Evolutionary conservation across 2,797 vertebrate species (phyloP).

Genomic region (Eupleurogrammus muticus): DNA sequence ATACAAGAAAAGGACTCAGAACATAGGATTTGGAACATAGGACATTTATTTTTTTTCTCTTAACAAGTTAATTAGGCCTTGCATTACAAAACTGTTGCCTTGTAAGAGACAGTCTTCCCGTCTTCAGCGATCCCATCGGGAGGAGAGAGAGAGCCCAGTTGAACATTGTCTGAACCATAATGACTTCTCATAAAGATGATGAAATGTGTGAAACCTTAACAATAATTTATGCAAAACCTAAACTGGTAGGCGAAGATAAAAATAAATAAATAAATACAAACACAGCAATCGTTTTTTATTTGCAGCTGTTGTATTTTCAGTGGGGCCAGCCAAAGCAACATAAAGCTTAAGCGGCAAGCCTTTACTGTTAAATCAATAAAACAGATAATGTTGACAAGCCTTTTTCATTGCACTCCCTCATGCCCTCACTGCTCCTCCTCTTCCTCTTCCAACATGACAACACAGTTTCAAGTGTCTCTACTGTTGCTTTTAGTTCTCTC

Average conservation of each 20-base stretch:
- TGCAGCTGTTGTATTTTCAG: conserved; percentile 83
- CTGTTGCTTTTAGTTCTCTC: conserved; percentile 45
- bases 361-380: conserved; percentile 90
- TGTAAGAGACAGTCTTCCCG: background rate
- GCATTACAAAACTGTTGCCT: background rate
- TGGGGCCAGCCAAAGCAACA: conserved; percentile 80
- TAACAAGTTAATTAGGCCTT: conserved; percentile 17
- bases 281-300: conserved; percentile 73
- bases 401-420: conserved; percentile 80
- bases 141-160: conserved; percentile 20
- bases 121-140: conserved; percentile 37
- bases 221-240: conserved; percentile 59
- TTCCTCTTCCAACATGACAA: conserved; percentile 57
- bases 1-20: no score
- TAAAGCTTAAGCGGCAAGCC: conserved; percentile 85
- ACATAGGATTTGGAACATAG: background rate
- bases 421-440: conserved; percentile 43
- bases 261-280: conserved; percentile 52
- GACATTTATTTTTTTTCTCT: conserved; percentile 1
- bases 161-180: conserved; percentile 41
- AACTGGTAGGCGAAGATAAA: conserved; percentile 38
- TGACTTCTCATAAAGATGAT: conserved; percentile 70
- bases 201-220: conserved; percentile 50
- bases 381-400: conserved; percentile 88
- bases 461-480: conserved; percentile 60